Percentiles rank a stretch among this genome's conserved stretches.
phyloP scores from a whole-genome alignment of 1,140 invertebrate species.

The Lerema accius region DNA sequence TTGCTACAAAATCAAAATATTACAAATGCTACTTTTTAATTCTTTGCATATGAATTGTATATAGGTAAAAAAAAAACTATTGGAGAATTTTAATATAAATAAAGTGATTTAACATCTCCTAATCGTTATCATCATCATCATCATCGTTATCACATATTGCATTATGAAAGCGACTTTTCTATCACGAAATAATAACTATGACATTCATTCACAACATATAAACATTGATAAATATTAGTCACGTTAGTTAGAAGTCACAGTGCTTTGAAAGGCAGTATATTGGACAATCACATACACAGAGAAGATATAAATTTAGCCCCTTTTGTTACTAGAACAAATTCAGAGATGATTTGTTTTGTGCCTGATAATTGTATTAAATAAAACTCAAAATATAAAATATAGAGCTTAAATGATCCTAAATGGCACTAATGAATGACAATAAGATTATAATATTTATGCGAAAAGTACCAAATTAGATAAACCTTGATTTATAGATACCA shows the following conservation, averaged over 20 bases:
- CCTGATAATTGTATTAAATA: neutral
- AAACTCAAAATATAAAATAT: neutral
- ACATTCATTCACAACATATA: neutral
- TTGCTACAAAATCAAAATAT: too few species aligned
- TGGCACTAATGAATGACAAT: neutral
- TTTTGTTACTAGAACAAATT: neutral
- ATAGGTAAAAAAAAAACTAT: too few species aligned
- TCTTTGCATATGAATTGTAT: too few species aligned
- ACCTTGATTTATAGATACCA: neutral
- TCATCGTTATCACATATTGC: too few species aligned
- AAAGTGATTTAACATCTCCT: too few species aligned
- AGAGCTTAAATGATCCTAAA: constrained; percentile 9
- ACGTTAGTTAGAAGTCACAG: constrained; percentile 23
- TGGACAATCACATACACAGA: constrained; percentile 12
- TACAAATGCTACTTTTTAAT: too few species aligned
- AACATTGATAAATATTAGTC: constrained; percentile 37
- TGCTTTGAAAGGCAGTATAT: constrained; percentile 14
- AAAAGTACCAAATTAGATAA: neutral
- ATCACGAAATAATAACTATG: neutral
- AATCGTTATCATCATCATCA: too few species aligned
- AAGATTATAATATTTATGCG: constrained; percentile 2
- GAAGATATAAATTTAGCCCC: neutral
- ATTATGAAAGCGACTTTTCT: too few species aligned
- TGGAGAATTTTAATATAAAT: too few species aligned
- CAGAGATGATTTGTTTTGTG: neutral